Evolutionary conservation across 1,140 invertebrate species (phyloP).

Genomic region (Eurosta solidaginis): DNA sequence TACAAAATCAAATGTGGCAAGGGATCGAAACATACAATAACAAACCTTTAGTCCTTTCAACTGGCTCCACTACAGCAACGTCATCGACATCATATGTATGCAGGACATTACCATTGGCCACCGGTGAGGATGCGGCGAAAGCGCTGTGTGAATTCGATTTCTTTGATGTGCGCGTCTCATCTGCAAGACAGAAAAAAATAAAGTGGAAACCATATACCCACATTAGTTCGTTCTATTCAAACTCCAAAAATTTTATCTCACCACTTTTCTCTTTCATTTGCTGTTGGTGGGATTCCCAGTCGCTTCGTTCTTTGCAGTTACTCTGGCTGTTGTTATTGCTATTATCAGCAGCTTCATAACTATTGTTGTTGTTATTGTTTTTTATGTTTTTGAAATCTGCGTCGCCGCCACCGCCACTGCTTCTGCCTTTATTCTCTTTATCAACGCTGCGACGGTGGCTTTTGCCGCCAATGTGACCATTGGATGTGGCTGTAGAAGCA

Average conservation of each 20-base stretch:
- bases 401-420: constrained; percentile 13
- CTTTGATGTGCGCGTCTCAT: constrained; percentile 3
- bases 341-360: constrained; percentile 41
- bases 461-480: constrained; percentile 52
- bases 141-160: constrained; percentile 24
- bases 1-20: background rate
- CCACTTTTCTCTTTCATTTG: constrained; percentile 28
- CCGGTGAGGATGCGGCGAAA: constrained; percentile 32
- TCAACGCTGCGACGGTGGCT: constrained; percentile 55
- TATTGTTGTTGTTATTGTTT: constrained; percentile 38
- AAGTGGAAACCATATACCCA: background rate
- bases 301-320: constrained; percentile 41
- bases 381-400: constrained; percentile 40
- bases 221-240: background rate
- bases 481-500: constrained; percentile 46
- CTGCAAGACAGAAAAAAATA: background rate
- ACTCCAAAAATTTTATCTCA: background rate
- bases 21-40: background rate
- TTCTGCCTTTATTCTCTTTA: constrained; percentile 51
- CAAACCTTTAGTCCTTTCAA: constrained; percentile 54
- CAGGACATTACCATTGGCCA: constrained; percentile 50
- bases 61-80: constrained; percentile 38
- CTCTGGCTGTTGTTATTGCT: constrained; percentile 38
- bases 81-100: constrained; percentile 50
- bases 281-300: background rate